Evolutionary conservation across 2,888 invertebrate species (phyloP).

Genomic region (Bhutanitis thaidina): DNA sequence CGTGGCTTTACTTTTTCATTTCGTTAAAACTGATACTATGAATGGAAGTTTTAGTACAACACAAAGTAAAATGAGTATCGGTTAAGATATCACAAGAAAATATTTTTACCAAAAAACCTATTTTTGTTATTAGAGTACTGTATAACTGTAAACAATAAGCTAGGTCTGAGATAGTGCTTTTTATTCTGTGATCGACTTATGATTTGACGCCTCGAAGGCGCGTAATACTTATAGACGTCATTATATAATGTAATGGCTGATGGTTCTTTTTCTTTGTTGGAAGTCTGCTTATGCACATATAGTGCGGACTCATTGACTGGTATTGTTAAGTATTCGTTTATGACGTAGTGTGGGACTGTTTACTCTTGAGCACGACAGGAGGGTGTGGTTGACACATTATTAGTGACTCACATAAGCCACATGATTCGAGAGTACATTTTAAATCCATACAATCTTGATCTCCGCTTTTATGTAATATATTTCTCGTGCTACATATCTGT

Average conservation of each 20-base stretch:
- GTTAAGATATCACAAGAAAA: slow-evolving; percentile 53
- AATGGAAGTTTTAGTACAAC: slow-evolving; percentile 48
- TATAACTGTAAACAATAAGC: slow-evolving; percentile 54
- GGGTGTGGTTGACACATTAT: not conserved
- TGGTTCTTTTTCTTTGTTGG: not conserved
- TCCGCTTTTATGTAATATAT: slow-evolving; percentile 50
- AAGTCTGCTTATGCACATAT: not conserved
- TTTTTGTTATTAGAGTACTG: slow-evolving; percentile 69
- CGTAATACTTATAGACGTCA: slow-evolving; percentile 23
- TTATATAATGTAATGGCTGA: not conserved
- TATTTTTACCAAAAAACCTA: slow-evolving; percentile 65
- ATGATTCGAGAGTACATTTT: slow-evolving; percentile 23
- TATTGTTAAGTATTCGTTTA: slow-evolving; percentile 7
- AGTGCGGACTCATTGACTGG: slow-evolving; percentile 6
- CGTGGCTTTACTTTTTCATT: slow-evolving; percentile 35
- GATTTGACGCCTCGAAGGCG: slow-evolving; percentile 57
- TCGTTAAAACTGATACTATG: slow-evolving; percentile 24
- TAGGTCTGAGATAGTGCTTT: slow-evolving; percentile 56
- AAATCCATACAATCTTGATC: slow-evolving; percentile 34
- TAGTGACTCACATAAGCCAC: slow-evolving; percentile 16
- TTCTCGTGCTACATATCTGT: slow-evolving; percentile 65
- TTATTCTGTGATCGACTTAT: slow-evolving; percentile 65
- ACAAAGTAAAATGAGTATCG: slow-evolving; percentile 44
- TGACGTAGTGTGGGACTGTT: not conserved
- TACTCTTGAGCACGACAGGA: not conserved